These are phyloP conservation scores for Drosophila greeni DNA, from an alignment of 2,888 invertebrate species.

Conservation along the genomic window DNA sequence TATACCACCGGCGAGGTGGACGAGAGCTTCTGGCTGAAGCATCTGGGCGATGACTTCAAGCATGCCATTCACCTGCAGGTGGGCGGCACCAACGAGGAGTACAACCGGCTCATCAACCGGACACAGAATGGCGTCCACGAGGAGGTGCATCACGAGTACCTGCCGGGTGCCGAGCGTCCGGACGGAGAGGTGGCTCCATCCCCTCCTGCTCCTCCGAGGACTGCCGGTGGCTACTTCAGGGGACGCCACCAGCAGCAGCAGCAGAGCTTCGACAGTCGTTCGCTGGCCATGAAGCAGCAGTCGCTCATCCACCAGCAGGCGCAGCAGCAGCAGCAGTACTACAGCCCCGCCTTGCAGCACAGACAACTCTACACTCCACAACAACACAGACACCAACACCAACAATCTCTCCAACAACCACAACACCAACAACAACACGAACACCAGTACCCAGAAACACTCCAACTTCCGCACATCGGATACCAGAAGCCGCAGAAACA, in stretches of 20 bases:
- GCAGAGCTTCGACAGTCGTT: slow-evolving; percentile 35
- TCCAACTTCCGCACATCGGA: slow-evolving; percentile 6
- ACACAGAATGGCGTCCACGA: slow-evolving; percentile 56
- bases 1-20: slow-evolving; percentile 69
- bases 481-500: slow-evolving; percentile 16
- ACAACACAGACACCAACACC: slow-evolving; percentile 26
- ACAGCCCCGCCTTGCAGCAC: slow-evolving; percentile 20
- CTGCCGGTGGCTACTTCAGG: neutral
- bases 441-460: slow-evolving; percentile 24
- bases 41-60: slow-evolving; percentile 75
- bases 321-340: neutral
- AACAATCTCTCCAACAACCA: slow-evolving; percentile 29
- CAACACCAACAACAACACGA: slow-evolving; percentile 22
- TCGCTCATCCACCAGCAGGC: slow-evolving; percentile 33
- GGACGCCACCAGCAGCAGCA: neutral
- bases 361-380: slow-evolving; percentile 4
- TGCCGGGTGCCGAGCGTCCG: slow-evolving; percentile 58
- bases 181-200: neutral
- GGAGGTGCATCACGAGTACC: slow-evolving; percentile 63
- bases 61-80: slow-evolving; percentile 74
- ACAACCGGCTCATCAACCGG: slow-evolving; percentile 60
- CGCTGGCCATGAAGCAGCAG: slow-evolving; percentile 42
- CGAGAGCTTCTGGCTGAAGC: slow-evolving; percentile 73
- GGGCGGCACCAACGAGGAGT: slow-evolving; percentile 59
- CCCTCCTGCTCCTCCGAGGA: neutral